Evolutionary conservation across 2,797 vertebrate species (phyloP).

Genomic region (Aeoliscus strigatus): DNA sequence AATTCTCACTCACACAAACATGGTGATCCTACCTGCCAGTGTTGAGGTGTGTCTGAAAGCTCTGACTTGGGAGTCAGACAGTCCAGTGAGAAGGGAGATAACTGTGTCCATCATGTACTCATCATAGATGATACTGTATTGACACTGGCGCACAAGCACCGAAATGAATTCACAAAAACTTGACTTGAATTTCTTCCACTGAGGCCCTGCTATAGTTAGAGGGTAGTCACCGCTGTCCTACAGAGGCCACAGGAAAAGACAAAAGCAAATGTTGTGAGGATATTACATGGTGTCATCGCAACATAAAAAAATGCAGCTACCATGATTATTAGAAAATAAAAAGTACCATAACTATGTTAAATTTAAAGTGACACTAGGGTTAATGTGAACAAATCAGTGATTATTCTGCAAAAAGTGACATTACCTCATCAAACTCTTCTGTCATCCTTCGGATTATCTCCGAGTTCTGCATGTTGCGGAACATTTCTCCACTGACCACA

Average conservation of each 20-base stretch:
- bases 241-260: too few species aligned
- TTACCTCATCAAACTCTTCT: constrained; percentile 99
- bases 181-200: constrained; percentile 99
- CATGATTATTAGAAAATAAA: too few species aligned
- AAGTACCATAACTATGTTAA: too few species aligned
- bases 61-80: constrained; percentile 97
- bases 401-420: too few species aligned
- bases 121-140: constrained; percentile 99
- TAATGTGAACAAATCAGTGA: too few species aligned
- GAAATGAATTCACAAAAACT: constrained; percentile 99
- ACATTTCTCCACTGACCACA: constrained; percentile 95
- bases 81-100: constrained; percentile 96
- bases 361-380: too few species aligned
- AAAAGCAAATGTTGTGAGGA: too few species aligned
- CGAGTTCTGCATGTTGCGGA: constrained; percentile 99
- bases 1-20: too few species aligned
- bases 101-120: constrained; percentile 99
- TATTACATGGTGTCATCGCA: too few species aligned
- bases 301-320: too few species aligned
- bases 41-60: constrained; percentile 99
- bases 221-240: constrained; percentile 99
- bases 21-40: constrained; percentile 98
- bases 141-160: constrained; percentile 95
- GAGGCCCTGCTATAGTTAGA: constrained; percentile 94
- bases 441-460: constrained; percentile 99